Base-by-base conservation (phyloP, 2,888 invertebrate genomes). In the Ophonus ardosiacus region DNA sequence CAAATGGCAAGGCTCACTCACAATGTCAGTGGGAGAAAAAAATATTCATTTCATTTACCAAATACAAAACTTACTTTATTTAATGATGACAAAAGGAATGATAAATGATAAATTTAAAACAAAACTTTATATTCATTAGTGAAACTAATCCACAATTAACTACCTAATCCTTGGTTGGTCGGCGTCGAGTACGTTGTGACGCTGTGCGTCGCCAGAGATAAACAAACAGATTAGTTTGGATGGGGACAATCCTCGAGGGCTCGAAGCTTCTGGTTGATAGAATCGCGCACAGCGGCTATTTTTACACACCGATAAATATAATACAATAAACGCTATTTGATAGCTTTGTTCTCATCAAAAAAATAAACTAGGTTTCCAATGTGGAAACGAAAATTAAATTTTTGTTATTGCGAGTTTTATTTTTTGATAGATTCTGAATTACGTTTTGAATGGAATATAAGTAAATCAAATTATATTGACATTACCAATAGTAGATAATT, bases 181-280 rank as follows among this genome's bases (percentile, higher is more conserved):
- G 21, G 15, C 18, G 24, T 21, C 15, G 63, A 10, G 13, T 24
- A 13, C 63, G 24, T 24, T 21, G 24, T 63, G 63, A 21, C 63
- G 38, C 15, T 18, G 57, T 76, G 76, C 18, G 76, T 76, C 76
- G 76, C 76, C 56, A 56, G 76, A 76, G 76, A 76, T 76, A 43
- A 76, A 76, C 76, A 76, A 76, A 76, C 56, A 56, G 76, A 76
- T 76, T 76, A 76, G 13, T 13, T 15, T 18, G 63, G 10, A 63
- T 5, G 21, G 63, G 8, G 63, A 24, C 63, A 63, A 10, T 18
- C 63, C 24, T 21, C 21, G 63, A 63, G 21, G 3, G 18, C 21
- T 21, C 24, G 21, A 61, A 18, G 24, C 24, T 21, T 10, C 7
- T 13, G 13, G 7, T 13, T 63, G 63, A 63, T 63, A 13, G 18